These are phyloP conservation scores for Premnoplex brunnescens DNA, from an alignment of 2,797 vertebrate genomes.

Conservation along the genomic window DNA sequence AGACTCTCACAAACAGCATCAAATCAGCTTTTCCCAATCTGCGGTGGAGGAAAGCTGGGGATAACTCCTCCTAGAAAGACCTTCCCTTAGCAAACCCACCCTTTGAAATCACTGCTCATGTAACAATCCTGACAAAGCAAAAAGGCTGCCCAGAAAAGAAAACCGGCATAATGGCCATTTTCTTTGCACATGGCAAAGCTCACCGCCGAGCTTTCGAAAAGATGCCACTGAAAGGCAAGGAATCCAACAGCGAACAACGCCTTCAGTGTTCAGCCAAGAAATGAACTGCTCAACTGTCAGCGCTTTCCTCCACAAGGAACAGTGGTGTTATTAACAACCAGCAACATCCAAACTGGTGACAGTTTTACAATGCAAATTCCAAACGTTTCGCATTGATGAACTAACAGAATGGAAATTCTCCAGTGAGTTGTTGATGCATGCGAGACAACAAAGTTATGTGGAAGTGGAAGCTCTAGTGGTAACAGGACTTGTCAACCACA, in stretches of 20 bases:
- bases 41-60: neutral
- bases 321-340: constrained; percentile 52
- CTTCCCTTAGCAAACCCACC: neutral
- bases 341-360: constrained; percentile 32
- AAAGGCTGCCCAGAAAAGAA: neutral
- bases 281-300: neutral
- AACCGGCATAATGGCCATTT: neutral
- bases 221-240: neutral
- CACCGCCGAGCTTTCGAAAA: neutral
- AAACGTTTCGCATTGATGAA: constrained; percentile 54
- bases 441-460: neutral
- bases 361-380: constrained; percentile 41
- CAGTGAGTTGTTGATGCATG: neutral
- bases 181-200: neutral
- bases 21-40: neutral
- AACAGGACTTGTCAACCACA: neutral
- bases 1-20: neutral
- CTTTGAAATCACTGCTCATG: neutral
- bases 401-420: constrained; percentile 13
- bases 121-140: neutral
- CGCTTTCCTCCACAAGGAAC: neutral
- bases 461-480: neutral
- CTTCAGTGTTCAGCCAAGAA: constrained; percentile 27
- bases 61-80: neutral
- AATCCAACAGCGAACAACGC: neutral